Percentiles rank a stretch among this genome's conserved stretches.
Conservation (phyloP, 1,140 invertebrate species). For the Phymastichus coffea region DNA sequence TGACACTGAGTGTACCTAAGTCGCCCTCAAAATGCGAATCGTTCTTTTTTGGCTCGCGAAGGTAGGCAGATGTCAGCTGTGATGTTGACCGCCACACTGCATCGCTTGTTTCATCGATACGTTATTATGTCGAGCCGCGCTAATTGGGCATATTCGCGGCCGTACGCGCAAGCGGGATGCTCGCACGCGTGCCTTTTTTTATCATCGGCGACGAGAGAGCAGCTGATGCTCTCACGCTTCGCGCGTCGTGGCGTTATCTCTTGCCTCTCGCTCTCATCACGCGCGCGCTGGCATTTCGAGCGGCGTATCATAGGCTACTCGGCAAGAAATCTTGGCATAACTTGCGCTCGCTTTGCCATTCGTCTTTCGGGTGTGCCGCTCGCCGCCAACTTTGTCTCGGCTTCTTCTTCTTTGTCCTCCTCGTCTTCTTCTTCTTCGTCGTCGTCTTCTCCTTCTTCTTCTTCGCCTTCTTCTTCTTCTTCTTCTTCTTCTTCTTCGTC, state of each 20-base stretch:
- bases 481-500: too few relatives aligned
- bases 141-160: conserved; percentile 32
- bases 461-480: too few relatives aligned
- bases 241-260: background rate
- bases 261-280: conserved; percentile 22
- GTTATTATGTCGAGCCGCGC: conserved; percentile 34
- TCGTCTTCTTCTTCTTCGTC: conserved; percentile 1
- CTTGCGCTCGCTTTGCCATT: conserved; percentile 8
- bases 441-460: too few relatives aligned
- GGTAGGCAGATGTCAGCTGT: too few relatives aligned
- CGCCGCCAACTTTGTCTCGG: background rate
- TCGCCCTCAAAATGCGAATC: too few relatives aligned
- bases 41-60: too few relatives aligned
- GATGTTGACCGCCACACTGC: too few relatives aligned
- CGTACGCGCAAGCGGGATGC: conserved; percentile 15
- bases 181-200: conserved; percentile 18
- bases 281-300: conserved; percentile 32
- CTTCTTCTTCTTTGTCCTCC: background rate
- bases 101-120: background rate
- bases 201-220: background rate
- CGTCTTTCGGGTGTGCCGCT: conserved; percentile 11
- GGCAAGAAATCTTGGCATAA: conserved; percentile 17
- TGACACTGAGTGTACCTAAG: too few relatives aligned
- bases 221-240: conserved; percentile 21
- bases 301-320: conserved; percentile 3